Evolutionary conservation across 1,140 invertebrate species (phyloP).

Genomic region (Heliconius nattereri): DNA sequence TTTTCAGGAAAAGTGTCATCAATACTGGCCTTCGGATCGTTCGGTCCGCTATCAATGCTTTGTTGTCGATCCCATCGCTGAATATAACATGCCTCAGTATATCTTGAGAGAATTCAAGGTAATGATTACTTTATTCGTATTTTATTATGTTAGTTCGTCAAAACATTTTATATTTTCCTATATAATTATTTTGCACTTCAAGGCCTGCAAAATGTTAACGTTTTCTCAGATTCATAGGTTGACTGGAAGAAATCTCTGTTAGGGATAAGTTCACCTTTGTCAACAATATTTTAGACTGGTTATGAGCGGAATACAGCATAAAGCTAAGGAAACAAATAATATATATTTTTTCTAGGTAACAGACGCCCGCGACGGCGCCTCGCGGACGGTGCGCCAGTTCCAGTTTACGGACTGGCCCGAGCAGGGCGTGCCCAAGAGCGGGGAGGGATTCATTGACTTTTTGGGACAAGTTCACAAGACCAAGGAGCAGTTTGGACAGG

Average conservation of each 20-base stretch:
- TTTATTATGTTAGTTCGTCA: background rate
- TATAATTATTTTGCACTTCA: too few species aligned
- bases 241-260: too few species aligned
- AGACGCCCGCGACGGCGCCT: constrained; percentile 96
- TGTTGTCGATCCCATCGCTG: constrained; percentile 99
- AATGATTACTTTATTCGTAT: background rate
- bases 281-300: too few species aligned
- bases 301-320: too few species aligned
- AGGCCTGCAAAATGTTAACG: too few species aligned
- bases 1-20: constrained; percentile 96
- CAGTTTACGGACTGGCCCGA: constrained; percentile 99
- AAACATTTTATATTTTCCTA: background rate
- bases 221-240: too few species aligned
- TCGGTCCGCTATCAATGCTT: constrained; percentile 98
- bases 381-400: constrained; percentile 98
- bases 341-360: constrained; percentile 83
- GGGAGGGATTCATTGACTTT: constrained; percentile 98
- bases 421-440: constrained; percentile 98
- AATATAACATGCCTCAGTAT: constrained; percentile 99
- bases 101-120: constrained; percentile 99
- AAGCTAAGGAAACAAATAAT: too few species aligned
- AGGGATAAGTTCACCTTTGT: too few species aligned
- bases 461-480: constrained; percentile 99
- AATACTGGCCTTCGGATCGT: constrained; percentile 99
- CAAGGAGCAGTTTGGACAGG: constrained; percentile 99